Evolutionary conservation across 1,140 invertebrate genomes (phyloP).

Genomic region (Apis cerana): DNA sequence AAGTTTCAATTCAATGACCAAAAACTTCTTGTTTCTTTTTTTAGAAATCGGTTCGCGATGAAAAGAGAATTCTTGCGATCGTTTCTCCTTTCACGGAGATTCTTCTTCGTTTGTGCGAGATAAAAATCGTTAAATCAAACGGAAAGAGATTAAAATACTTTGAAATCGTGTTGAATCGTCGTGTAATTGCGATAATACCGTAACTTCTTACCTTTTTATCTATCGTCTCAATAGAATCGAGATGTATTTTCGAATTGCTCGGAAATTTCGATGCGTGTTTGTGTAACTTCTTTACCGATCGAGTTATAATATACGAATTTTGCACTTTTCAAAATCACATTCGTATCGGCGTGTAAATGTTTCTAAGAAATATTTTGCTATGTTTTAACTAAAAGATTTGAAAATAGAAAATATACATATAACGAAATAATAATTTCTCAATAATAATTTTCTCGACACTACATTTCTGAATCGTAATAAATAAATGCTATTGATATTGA

Average conservation of each 20-base stretch:
- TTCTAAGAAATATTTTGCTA: neutral
- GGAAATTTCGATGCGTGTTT: neutral
- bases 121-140: neutral
- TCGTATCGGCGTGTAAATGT: neutral
- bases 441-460: neutral
- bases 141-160: neutral
- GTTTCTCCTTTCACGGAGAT: neutral
- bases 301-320: neutral
- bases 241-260: neutral
- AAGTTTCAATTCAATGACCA: neutral
- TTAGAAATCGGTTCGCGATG: neutral
- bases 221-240: neutral
- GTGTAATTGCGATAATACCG: neutral
- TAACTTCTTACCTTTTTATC: neutral
- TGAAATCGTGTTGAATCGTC: neutral
- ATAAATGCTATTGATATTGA: neutral
- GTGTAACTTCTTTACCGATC: neutral
- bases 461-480: neutral
- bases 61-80: neutral
- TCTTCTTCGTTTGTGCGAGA: neutral
- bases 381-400: neutral
- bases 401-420: neutral
- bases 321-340: slow-evolving; percentile 10
- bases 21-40: neutral
- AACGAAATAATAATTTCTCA: neutral